These are phyloP conservation scores for Phocoena sinus DNA, from an alignment of 2,113 vertebrate species.

Conservation along the genomic window DNA sequence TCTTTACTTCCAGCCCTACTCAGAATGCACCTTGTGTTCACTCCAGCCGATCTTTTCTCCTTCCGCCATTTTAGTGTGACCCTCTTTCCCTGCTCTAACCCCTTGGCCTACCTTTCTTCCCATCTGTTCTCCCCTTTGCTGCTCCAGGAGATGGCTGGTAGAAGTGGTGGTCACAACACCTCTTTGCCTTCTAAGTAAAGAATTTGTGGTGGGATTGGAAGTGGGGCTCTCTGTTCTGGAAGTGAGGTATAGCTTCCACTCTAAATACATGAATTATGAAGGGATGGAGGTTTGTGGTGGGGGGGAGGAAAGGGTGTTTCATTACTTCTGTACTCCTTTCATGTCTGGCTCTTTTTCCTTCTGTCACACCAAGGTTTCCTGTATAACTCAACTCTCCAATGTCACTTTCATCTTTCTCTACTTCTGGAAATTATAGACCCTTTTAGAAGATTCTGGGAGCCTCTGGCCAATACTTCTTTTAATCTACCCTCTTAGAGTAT, in stretches of 20 bases:
- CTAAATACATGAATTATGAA: not conserved
- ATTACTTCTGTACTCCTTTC: not conserved
- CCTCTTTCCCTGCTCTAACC: not conserved
- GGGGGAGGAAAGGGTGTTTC: not conserved
- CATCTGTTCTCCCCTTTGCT: not conserved
- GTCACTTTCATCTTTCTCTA: not conserved
- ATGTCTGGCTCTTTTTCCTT: not conserved
- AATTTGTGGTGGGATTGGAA: not conserved
- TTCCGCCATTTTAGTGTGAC: not conserved
- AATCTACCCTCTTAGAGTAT: not conserved
- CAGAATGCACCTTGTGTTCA: not conserved
- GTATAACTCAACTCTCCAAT: not conserved
- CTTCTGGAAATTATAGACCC: constrained; percentile 3
- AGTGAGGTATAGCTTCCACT: not conserved
- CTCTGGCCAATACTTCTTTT: not conserved
- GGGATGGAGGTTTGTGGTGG: not conserved
- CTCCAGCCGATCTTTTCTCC: not conserved
- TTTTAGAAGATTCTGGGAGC: not conserved
- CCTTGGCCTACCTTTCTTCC: not conserved
- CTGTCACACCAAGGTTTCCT: not conserved
- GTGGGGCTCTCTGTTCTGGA: not conserved
- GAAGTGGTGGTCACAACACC: not conserved
- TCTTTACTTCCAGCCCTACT: not conserved
- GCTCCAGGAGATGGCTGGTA: not conserved
- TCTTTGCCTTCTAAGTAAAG: not conserved